Percentiles rank a stretch among this genome's conserved stretches.
Conservation (phyloP, 2,797 vertebrate species). For the Echeneis naucrates region DNA sequence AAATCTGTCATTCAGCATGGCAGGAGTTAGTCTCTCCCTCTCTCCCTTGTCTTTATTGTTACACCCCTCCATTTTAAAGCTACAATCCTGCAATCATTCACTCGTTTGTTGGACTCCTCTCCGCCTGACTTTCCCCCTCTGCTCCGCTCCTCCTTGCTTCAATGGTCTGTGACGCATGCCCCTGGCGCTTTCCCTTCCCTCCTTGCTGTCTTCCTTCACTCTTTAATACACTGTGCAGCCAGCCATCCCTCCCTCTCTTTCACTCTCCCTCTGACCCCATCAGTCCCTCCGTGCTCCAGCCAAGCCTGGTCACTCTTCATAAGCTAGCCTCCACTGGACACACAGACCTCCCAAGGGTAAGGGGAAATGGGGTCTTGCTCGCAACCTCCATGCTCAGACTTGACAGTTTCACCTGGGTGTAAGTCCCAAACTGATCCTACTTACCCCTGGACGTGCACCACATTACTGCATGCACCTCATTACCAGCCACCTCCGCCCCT, state of each 20-base stretch:
- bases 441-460: constrained; percentile 57
- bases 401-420: constrained; percentile 65
- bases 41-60: constrained; percentile 23
- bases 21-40: constrained; percentile 38
- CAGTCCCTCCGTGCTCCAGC: constrained; percentile 63
- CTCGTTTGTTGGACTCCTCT: constrained; percentile 76
- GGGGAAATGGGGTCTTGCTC: constrained; percentile 61
- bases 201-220: constrained; percentile 46
- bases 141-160: constrained; percentile 65
- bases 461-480: constrained; percentile 76
- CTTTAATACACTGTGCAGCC: constrained; percentile 71
- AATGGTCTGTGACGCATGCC: constrained; percentile 77
- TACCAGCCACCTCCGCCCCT: constrained; percentile 52
- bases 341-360: constrained; percentile 65
- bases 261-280: constrained; percentile 71
- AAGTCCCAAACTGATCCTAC: constrained; percentile 60
- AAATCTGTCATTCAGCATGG: constrained; percentile 53
- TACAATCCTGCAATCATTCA: constrained; percentile 79
- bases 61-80: constrained; percentile 66
- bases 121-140: constrained; percentile 68
- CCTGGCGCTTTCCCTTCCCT: constrained; percentile 52
- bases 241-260: constrained; percentile 53
- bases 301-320: constrained; percentile 79
- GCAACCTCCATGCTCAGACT: constrained; percentile 42
- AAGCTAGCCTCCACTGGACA: constrained; percentile 63